Base-by-base conservation (phyloP, 2,888 invertebrate genomes). In the Crematogaster levior region DNA sequence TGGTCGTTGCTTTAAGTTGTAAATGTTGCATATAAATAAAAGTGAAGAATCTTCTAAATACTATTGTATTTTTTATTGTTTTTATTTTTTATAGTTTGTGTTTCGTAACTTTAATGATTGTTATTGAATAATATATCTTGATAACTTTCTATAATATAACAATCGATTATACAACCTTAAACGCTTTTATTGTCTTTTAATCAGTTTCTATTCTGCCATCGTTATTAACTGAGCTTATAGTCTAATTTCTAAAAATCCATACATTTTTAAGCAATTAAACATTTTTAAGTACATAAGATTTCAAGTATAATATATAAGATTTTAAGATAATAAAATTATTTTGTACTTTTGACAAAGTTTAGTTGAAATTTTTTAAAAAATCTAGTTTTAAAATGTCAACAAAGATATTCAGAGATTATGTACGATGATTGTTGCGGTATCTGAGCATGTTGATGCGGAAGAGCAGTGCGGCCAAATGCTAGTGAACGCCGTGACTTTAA, bases 401-500 rank as follows among this genome's bases (percentile, higher is more conserved):
- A n/a, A 15, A 7, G 2, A 34, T 53, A 37, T 53, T 61, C 30
- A 12, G 21, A 53, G n/a, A 27, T 66, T 27, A 48, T 1, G 24
- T 3, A 34, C n/a, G 37, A 40, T 40, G 37, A 3, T 3, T 9
- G 30, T n/a, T 10, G 2, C 5, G 30, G 6, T 30, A 46, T 3
- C 3, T 18, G 48, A 75, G 51, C 27, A 12, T n/a, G 37, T 46
- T 37, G 63, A 63, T 27, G 63, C 51, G 74, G 63, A 75, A 75
- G 74, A 75, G 27, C 34, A n/a, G 15, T 15, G 58, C 63, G 63
- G 12, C n/a, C 43, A 37, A 75, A 53, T 37, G 27, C n/a, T 65
- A 37, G 73, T 30, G 40, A 66, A 21, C 51, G 53, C 21, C n/a
- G 75, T 68, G 77, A 77, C 43, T 85, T 80, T 5, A 12, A 73